Conservation (phyloP, 2,888 invertebrate species). For the Melanchra persicariae region DNA sequence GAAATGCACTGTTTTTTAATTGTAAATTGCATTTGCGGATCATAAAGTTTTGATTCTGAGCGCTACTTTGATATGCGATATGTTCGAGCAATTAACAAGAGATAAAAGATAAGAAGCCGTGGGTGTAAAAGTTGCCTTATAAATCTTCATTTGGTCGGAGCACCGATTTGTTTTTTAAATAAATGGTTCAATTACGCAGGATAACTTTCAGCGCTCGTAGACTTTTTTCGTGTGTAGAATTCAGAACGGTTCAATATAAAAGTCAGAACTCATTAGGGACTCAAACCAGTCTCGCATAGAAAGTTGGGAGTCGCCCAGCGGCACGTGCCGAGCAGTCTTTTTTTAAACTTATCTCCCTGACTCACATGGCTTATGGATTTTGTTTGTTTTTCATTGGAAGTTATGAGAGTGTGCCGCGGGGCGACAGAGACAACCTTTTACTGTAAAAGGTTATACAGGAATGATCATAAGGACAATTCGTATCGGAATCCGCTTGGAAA, state of each 20-base stretch:
- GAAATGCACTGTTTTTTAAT: constrained; percentile 63
- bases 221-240: constrained; percentile 37
- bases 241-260: constrained; percentile 47
- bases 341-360: constrained; percentile 54
- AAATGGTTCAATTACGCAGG: constrained; percentile 53
- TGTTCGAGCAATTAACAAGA: constrained; percentile 55
- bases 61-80: constrained; percentile 53
- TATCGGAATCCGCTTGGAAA: constrained; percentile 58
- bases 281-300: constrained; percentile 60
- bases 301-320: constrained; percentile 53
- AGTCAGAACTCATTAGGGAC: constrained; percentile 50
- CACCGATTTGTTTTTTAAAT: constrained; percentile 44
- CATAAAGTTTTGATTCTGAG: constrained; percentile 55
- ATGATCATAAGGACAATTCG: constrained; percentile 63
- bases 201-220: constrained; percentile 27
- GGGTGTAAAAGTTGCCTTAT: constrained; percentile 43
- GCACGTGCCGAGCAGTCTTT: constrained; percentile 62
- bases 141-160: constrained; percentile 54
- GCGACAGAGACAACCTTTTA: constrained; percentile 47
- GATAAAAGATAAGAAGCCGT: constrained; percentile 55
- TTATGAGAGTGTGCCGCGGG: constrained; percentile 48
- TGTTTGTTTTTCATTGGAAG: constrained; percentile 59
- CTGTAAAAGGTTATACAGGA: constrained; percentile 56
- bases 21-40: constrained; percentile 60
- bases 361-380: constrained; percentile 51